Percentiles rank a stretch among this genome's conserved stretches.
These are phyloP conservation scores for Forbesichthys agassizii DNA, from an alignment of 2,113 vertebrate genomes.

Conservation along the genomic window DNA sequence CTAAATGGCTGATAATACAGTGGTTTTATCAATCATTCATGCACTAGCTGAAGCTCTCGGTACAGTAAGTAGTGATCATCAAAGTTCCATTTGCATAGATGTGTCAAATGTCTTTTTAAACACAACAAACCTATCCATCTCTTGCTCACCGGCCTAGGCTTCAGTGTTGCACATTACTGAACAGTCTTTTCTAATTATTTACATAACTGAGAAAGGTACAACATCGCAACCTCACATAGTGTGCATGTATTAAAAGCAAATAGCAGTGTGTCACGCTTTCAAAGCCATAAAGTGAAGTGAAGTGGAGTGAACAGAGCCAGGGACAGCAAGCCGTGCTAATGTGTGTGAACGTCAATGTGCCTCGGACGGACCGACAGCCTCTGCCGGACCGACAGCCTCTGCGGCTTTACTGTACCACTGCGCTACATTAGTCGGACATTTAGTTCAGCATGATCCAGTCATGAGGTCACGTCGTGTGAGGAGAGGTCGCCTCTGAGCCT, in stretches of 20 bases:
- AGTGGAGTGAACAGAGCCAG: neutral
- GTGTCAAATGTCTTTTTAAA: constrained; percentile 27
- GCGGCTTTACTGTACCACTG: neutral
- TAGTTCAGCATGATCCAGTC: constrained; percentile 17
- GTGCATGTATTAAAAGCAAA: neutral
- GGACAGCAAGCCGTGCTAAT: neutral
- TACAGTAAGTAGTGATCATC: neutral
- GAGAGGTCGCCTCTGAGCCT: constrained; percentile 43
- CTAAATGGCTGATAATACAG: too few relatives aligned
- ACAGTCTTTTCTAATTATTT: neutral
- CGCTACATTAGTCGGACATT: neutral
- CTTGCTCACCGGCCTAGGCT: constrained; percentile 13
- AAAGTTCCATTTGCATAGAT: constrained; percentile 18
- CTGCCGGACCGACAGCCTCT: too few relatives aligned
- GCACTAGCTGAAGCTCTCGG: too few relatives aligned
- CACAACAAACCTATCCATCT: neutral
- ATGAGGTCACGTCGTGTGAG: constrained; percentile 43
- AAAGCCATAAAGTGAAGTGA: neutral
- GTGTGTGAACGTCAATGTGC: neutral
- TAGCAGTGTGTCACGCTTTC: neutral
- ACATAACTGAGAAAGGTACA: neutral
- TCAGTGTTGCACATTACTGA: constrained; percentile 9
- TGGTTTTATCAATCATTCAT: too few relatives aligned
- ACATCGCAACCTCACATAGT: neutral
- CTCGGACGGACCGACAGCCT: too few relatives aligned